Conservation (phyloP, 2,113 vertebrate genomes). For the Prietella phreatophila region DNA sequence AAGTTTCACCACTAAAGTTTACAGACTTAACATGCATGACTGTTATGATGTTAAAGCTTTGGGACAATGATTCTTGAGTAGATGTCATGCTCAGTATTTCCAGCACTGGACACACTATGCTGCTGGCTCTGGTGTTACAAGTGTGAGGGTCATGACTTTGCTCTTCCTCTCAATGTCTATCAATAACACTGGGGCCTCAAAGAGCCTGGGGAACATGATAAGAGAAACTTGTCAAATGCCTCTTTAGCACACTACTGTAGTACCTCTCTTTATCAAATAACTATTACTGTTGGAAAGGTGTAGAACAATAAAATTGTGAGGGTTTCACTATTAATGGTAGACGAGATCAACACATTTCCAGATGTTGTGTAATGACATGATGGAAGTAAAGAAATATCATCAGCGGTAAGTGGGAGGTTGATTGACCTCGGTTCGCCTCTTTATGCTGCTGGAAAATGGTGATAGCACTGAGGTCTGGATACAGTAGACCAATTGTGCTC, state of each 20-base stretch:
- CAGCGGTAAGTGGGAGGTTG: neutral
- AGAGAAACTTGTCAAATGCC: conserved; percentile 47
- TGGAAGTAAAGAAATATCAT: conserved; percentile 6
- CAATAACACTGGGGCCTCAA: conserved; percentile 34
- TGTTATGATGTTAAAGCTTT: conserved; percentile 4
- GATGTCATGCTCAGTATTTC: neutral
- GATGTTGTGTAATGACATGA: conserved; percentile 21
- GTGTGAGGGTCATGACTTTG: conserved; percentile 22
- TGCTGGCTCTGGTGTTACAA: neutral
- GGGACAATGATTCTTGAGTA: neutral
- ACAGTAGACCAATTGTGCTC: conserved; percentile 31
- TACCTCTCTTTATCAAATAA: neutral
- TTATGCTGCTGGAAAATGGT: neutral
- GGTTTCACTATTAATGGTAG: neutral
- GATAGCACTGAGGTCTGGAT: conserved; percentile 3
- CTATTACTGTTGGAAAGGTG: neutral
- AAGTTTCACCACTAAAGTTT: conserved; percentile 25
- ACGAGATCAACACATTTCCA: conserved; percentile 31
- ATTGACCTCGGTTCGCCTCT: conserved; percentile 7
- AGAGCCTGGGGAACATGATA: conserved; percentile 42
- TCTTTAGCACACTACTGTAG: conserved; percentile 24
- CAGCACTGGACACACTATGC: neutral
- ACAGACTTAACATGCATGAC: conserved; percentile 23
- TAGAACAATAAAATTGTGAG: neutral
- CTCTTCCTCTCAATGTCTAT: conserved; percentile 18